phyloP scores from a whole-genome alignment of 2,888 invertebrate genomes.

The Camptogramma bilineatum region DNA sequence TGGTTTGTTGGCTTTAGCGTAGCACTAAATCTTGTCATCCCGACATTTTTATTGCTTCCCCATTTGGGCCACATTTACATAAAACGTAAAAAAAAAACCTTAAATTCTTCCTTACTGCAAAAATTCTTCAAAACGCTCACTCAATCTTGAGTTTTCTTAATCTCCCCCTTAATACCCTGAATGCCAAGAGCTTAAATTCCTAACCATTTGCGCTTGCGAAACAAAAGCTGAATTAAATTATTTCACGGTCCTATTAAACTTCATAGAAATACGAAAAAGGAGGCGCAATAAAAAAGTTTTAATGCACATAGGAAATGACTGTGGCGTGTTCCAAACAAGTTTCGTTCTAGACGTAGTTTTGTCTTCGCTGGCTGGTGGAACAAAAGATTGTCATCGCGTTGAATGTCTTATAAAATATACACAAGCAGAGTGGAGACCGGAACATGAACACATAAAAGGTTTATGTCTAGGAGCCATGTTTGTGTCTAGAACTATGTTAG shows the following conservation, averaged over 20 bases:
- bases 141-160: conserved; percentile 27
- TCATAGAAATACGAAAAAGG: conserved; percentile 37
- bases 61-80: not conserved
- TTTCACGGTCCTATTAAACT: conserved; percentile 36
- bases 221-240: conserved; percentile 36
- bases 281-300: conserved; percentile 52
- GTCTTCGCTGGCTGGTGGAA: conserved; percentile 38
- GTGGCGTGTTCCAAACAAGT: conserved; percentile 47
- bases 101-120: not conserved
- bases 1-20: not conserved
- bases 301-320: conserved; percentile 52
- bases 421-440: conserved; percentile 36
- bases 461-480: conserved; percentile 35
- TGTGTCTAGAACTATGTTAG: conserved; percentile 17
- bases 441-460: conserved; percentile 40
- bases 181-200: conserved; percentile 33
- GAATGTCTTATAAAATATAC: conserved; percentile 43
- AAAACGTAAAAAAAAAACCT: not conserved
- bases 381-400: conserved; percentile 36
- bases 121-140: conserved; percentile 4
- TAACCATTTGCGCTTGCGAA: conserved; percentile 25
- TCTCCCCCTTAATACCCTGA: conserved; percentile 19
- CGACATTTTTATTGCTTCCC: not conserved
- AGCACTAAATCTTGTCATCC: not conserved
- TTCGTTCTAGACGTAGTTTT: conserved; percentile 42